Evolutionary conservation across 2,888 invertebrate genomes (phyloP).

Genomic region (Oasisia sp.): DNA sequence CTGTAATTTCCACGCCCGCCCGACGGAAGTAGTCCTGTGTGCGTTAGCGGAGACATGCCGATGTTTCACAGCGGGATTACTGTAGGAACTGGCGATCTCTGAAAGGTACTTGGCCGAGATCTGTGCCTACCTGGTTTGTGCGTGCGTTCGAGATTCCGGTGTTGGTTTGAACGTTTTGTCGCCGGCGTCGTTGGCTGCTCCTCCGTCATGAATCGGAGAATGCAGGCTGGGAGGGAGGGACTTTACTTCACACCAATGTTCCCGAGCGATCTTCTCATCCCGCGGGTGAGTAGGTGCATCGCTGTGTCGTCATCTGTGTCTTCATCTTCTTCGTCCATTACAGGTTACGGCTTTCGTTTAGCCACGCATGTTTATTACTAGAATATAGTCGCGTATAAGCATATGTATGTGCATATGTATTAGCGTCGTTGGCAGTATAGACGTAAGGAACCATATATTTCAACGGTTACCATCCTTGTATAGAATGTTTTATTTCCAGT

Average conservation of each 20-base stretch:
- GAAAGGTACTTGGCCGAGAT: neutral
- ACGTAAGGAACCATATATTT: too few species aligned
- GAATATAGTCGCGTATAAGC: too few species aligned
- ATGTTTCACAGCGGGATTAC: neutral
- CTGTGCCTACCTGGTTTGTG: neutral
- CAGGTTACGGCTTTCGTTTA: neutral
- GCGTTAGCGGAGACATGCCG: neutral
- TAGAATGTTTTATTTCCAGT: too few species aligned
- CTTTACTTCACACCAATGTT: neutral
- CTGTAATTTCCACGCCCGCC: slow-evolving; percentile 9
- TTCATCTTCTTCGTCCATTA: neutral
- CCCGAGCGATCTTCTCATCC: neutral
- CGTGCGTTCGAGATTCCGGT: neutral
- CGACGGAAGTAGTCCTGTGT: neutral
- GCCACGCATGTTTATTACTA: too few species aligned
- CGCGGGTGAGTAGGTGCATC: neutral
- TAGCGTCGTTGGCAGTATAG: too few species aligned
- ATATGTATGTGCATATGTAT: too few species aligned
- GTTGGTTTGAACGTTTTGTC: neutral
- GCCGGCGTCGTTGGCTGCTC: neutral
- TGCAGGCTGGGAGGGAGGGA: neutral
- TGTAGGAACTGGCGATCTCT: neutral
- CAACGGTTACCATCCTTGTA: too few species aligned
- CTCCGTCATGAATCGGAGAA: neutral
- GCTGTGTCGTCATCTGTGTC: neutral